Evolutionary conservation across 2,113 vertebrate genomes (phyloP), one percentile per base, ranked within the genome.

Genomic region (Peromyscus leucopus): DNA sequence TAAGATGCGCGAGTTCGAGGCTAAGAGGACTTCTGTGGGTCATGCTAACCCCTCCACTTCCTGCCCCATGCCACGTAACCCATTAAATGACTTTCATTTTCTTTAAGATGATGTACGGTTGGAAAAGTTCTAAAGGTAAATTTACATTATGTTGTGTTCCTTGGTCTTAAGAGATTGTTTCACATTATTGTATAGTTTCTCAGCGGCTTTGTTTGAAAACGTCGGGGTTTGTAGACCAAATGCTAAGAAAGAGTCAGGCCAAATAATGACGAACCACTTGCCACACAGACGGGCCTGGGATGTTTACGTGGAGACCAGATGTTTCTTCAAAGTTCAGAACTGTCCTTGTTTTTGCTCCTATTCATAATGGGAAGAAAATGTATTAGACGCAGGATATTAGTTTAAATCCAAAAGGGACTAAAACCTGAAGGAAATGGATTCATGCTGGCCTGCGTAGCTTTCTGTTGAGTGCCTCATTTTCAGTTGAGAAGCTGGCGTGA

Each of bases 161-260:
- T 72, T 84, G 71, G 36, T 80, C 87, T 89, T 84, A 69, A 89
- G 71, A 75, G 55, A 79, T 88, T 90, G 71, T 91, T 83, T 63
- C 22, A 65, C 63, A 72, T 75, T 86, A 15, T 63, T 88, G 57
- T 65, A 33, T 33, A 72, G 69, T 83, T 94, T 94, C 89, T 75
- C 42, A 71, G 33, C 90, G 76, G 71, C 75, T 96, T 96, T 97
- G 59, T 97, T 91, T 92, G 36, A 42, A 92, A 94, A 88, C 94
- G 88, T 95, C n/a, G 61, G 67, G 0, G 2, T 42, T 75, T 57
- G 36, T 74, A 57, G 36, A 59, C 36, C 86, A 74, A 74, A 57
- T 72, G 24, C n/a, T 72, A 39, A 65, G 22, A 65, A 28, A 42
- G 71, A 59, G 16, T 22, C 16, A 72, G 74, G 69, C 22, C 86